These are phyloP conservation scores for Lissocephala sabroskyi DNA, from an alignment of 2,888 invertebrate genomes.

Conservation along the genomic window DNA sequence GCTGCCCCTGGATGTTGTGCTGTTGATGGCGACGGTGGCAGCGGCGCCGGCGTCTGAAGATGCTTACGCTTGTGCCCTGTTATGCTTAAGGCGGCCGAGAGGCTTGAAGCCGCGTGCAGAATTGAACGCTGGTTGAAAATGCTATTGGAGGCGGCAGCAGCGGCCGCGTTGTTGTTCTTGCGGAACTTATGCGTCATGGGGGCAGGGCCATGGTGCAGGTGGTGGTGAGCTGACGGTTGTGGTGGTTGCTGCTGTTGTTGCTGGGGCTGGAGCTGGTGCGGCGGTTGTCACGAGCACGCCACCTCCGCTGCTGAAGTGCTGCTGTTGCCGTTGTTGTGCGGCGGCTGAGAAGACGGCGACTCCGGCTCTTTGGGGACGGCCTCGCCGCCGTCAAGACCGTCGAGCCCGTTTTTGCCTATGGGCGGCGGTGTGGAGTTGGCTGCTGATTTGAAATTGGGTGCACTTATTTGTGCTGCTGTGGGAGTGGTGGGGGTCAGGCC, in stretches of 20 bases:
- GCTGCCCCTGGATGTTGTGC: constrained; percentile 5
- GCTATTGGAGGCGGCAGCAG: constrained; percentile 69
- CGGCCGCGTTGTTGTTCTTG: constrained; percentile 69
- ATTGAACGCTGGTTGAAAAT: constrained; percentile 67
- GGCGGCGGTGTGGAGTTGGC: neutral
- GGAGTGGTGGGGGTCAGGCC: constrained; percentile 60
- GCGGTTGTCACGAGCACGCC: constrained; percentile 72
- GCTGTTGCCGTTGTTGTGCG: constrained; percentile 27
- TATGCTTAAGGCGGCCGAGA: constrained; percentile 59
- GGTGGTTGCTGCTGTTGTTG: constrained; percentile 25
- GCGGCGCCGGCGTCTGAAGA: constrained; percentile 7
- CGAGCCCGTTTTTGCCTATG: constrained; percentile 43
- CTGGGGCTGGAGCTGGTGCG: constrained; percentile 28
- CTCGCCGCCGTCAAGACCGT: constrained; percentile 27
- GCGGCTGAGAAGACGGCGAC: constrained; percentile 14
- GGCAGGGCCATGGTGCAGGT: constrained; percentile 40
- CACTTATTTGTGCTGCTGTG: constrained; percentile 51
- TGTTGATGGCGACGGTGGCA: constrained; percentile 20
- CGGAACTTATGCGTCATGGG: constrained; percentile 60
- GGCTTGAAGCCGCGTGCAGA: constrained; percentile 55
- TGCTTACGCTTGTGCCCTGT: constrained; percentile 55
- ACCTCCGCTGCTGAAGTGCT: constrained; percentile 64
- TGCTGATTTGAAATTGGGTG: constrained; percentile 47
- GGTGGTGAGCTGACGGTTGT: constrained; percentile 23
- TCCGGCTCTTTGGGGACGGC: constrained; percentile 15